Evolutionary conservation across 2,888 invertebrate genomes (phyloP).

Genomic region (Limnephilus marmoratus): DNA sequence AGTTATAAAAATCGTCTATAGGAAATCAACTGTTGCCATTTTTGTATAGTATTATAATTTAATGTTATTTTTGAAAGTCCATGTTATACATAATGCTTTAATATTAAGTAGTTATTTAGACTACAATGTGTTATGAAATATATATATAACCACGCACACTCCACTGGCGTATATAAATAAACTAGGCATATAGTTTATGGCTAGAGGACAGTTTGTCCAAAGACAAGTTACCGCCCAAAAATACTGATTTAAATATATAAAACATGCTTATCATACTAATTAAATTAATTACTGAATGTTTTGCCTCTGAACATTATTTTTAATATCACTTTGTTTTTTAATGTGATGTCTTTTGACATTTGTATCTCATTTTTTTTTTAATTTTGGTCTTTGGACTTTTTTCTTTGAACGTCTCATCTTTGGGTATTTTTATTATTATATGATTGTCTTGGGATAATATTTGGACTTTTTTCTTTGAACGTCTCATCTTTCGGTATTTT

Average conservation of each 20-base stretch:
- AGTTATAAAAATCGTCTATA: not conserved
- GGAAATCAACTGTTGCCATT: constrained; percentile 22
- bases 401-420: too few relatives aligned
- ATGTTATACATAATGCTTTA: constrained; percentile 9
- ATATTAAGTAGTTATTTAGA: constrained; percentile 12
- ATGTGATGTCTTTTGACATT: not conserved
- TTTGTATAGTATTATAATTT: constrained; percentile 26
- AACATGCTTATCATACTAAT: too few relatives aligned
- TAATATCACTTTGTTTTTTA: not conserved
- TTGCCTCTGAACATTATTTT: not conserved
- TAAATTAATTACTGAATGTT: too few relatives aligned
- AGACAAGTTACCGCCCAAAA: not conserved
- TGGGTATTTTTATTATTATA: too few relatives aligned
- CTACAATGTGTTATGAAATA: not conserved
- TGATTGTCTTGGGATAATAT: too few relatives aligned
- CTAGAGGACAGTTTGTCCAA: not conserved
- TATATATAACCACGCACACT: constrained; percentile 30
- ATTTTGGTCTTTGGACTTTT: too few relatives aligned
- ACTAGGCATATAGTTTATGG: not conserved
- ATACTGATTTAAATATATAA: not conserved
- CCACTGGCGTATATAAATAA: constrained; percentile 3
- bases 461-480: too few relatives aligned
- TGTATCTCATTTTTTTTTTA: not conserved
- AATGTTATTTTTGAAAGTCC: not conserved
- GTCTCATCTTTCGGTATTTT: too few relatives aligned